Evolutionary conservation across 2,797 vertebrate genomes (phyloP), one percentile per base, ranked within the genome.

Genomic region (Myiothlypis chrysogaster): DNA sequence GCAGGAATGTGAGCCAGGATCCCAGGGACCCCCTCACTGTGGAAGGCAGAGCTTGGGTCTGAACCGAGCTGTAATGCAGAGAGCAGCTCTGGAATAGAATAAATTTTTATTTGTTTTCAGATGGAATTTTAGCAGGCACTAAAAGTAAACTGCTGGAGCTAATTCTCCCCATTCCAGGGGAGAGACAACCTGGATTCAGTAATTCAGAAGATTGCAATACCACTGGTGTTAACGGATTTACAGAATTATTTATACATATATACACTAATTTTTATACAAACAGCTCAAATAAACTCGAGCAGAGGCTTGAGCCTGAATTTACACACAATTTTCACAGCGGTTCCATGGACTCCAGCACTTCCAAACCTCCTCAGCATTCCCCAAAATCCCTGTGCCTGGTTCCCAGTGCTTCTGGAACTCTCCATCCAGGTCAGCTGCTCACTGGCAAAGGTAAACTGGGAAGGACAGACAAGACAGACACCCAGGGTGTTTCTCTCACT

Each of bases 271-370:
- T 83, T 94, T 70, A 47, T 34, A 34, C 21, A 41, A 83, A 63
- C 4, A 34, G 4, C 14, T 83, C 39, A 73, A 41, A 73, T 14
- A 63, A 80, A 7, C 32, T 22, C 8, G 28, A 55, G 6, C 12
- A 43, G 9, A 50, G 4, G 11, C 52, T 63, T 5, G 39, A 63
- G 13, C 43, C 24, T 59, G 71, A 70, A 55, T 86, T 78, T 39
- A 5, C 6, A 37, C 12, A 28, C 2, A 3, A 8, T 53, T 63
- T 60, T n/a, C 34, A 12, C 8, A 4, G 4, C 19, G 44, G 1
- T 63, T 37, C 23, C 39, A 27, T 1, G 4, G 44, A 49, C 4
- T 52, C 20, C 32, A 83, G 44, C 11, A 1, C 8, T 56, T 10
- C 19, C 56, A 73, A 66, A 49, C 4, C 11, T 81, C 47, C 44